Percentiles rank a stretch among this genome's conserved stretches.
Conservation (phyloP, 2,888 invertebrate species). For the Zygogramma bicolorata region DNA sequence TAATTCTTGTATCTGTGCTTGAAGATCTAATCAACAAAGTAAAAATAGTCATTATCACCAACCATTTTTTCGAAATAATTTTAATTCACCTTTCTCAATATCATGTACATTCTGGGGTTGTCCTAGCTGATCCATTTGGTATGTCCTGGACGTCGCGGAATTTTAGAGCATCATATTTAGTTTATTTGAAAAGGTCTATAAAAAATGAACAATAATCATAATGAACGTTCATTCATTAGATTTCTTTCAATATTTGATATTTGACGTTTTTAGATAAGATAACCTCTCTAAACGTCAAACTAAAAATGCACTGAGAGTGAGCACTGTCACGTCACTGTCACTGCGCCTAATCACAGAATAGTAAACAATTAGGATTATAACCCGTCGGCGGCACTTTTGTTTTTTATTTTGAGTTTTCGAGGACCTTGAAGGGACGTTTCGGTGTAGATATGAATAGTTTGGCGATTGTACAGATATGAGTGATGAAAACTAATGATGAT, state of each 20-base stretch:
- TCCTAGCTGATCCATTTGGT: conserved; percentile 40
- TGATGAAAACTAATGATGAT: too few relatives aligned
- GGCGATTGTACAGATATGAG: too few relatives aligned
- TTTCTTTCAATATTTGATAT: conserved; percentile 15
- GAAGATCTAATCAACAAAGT: conserved; percentile 42
- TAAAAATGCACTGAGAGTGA: too few relatives aligned
- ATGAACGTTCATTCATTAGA: not conserved
- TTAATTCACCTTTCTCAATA: conserved; percentile 32
- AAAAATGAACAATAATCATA: conserved; percentile 20
- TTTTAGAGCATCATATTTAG: conserved; percentile 27
- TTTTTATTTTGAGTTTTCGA: too few relatives aligned
- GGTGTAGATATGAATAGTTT: too few relatives aligned
- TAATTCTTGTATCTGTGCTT: conserved; percentile 54
- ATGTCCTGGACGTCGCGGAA: not conserved
- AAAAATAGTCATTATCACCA: not conserved
- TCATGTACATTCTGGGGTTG: conserved; percentile 35
- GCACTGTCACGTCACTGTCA: too few relatives aligned
- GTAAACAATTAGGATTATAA: too few relatives aligned
- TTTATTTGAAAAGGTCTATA: not conserved
- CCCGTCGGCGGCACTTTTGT: too few relatives aligned
- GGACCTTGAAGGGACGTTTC: too few relatives aligned
- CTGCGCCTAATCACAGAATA: too few relatives aligned
- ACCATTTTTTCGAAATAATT: not conserved
- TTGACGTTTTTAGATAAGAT: too few relatives aligned
- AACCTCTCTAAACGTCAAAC: too few relatives aligned